phyloP scores from a whole-genome alignment of 2,888 invertebrate genomes.

The Hyalella azteca region DNA sequence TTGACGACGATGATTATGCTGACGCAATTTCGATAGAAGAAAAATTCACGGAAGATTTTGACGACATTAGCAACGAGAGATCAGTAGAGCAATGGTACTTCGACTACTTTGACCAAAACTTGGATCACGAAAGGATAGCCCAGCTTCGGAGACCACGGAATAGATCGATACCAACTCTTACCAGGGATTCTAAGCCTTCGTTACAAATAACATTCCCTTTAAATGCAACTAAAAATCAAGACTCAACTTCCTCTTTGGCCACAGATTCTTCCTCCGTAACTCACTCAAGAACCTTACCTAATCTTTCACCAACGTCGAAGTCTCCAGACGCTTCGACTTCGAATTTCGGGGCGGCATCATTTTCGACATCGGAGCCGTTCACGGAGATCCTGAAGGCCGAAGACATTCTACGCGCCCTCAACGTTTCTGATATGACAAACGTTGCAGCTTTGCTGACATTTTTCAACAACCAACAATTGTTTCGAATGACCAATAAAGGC shows the following conservation, averaged over 20 bases:
- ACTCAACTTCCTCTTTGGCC: no score
- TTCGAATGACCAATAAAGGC: background rate
- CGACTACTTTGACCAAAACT: background rate
- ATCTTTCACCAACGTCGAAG: no score
- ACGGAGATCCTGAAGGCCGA: background rate
- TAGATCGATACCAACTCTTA: no score
- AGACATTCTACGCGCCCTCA: background rate
- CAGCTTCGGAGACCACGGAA: background rate
- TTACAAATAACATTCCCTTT: no score
- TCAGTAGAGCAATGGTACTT: background rate
- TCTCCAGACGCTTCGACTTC: no score
- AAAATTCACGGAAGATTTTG: background rate
- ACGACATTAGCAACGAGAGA: background rate
- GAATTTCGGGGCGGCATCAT: no score
- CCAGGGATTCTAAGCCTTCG: no score
- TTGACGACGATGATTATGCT: background rate
- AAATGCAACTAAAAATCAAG: no score
- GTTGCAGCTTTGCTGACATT: background rate
- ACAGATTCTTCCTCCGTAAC: no score
- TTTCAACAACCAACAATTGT: constrained; percentile 3
- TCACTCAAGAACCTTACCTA: no score
- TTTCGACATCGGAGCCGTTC: background rate
- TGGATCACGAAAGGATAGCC: background rate
- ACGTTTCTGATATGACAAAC: background rate
- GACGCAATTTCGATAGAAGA: background rate